Evolutionary conservation across 1,140 invertebrate species (phyloP), one percentile per base, ranked within the genome.

Genomic region (Sipha flava): DNA sequence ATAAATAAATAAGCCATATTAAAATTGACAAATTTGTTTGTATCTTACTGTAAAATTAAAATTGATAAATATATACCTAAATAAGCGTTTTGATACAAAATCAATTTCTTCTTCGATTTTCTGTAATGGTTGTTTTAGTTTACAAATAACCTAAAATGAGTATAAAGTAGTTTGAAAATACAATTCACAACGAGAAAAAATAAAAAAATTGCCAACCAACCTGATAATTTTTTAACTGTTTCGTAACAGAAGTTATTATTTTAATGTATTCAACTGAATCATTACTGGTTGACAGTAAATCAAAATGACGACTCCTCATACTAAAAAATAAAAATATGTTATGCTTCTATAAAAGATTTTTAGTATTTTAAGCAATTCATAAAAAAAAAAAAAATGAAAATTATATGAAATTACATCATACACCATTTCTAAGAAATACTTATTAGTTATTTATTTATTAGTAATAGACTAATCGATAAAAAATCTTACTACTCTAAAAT

Each of bases 151-250:
- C 73, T 77, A 21, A 59, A 73, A 54, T 21, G 1, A 70, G 16
- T 18, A 18, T 9, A 5, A 18, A 52, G 40, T 26, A 16, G 47
- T 57, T 57, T 57, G 29, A 29, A 3, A 10, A 26, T 26, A 5
- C 29, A 14, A 29, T 21, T 52, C 49, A 40, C 1, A n/a, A 47
- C n/a, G 5, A 70, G 3, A 2, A 18, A 31, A 62, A 18, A 62
- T 18, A 31, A 18, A 10, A 62, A 18, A 34, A 23, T 26, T 57
- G 1, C 4, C 2, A 4, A 62, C 5, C 31, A 37, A 77, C 73
- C 52, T 77, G 52, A 77, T 77, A 77, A 77, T 77, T 77, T 40
- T 77, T 77, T 59, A 77, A 18, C 14, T 77, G 73, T 77, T 77
- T 77, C 29, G 73, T 77, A 14, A 77, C 21, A 29, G 73, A 77